These are phyloP conservation scores for Lucilia sericata DNA, from an alignment of 1,140 invertebrate species.

Conservation along the genomic window DNA sequence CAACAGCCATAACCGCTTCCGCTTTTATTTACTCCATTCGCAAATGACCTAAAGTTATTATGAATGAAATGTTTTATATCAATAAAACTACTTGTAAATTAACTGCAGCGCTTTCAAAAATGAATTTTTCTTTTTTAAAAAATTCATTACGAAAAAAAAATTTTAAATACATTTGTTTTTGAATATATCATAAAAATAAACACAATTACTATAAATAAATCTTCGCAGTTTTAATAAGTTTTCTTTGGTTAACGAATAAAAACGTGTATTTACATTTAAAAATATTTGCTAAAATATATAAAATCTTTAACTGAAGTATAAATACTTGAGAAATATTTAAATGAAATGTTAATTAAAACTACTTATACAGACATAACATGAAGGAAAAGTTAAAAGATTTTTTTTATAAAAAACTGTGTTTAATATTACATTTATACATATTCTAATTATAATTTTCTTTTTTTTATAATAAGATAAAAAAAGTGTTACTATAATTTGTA, in stretches of 20 bases:
- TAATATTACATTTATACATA: too few relatives aligned
- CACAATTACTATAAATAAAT: slow-evolving; percentile 33
- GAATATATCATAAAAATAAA: not conserved
- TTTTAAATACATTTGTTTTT: not conserved
- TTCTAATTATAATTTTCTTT: too few relatives aligned
- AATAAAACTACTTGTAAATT: not conserved
- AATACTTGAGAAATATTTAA: not conserved
- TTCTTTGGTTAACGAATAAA: slow-evolving; percentile 1
- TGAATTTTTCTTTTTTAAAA: not conserved
- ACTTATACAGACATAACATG: not conserved
- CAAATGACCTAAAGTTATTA: not conserved
- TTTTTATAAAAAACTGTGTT: too few relatives aligned
- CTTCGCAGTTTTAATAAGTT: slow-evolving; percentile 28
- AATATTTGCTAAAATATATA: not conserved
- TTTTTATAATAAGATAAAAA: not conserved
- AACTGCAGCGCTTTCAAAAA: slow-evolving; percentile 43
- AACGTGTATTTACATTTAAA: slow-evolving; percentile 29
- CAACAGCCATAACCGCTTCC: not conserved
- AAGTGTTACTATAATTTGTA: not conserved
- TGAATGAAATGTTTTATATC: not conserved
- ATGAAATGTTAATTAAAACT: not conserved
- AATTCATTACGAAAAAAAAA: not conserved
- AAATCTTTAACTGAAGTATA: not conserved
- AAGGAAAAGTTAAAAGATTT: too few relatives aligned
- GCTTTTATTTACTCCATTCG: not conserved